Evolutionary conservation across 2,797 vertebrate genomes (phyloP), one percentile per base, ranked within the genome.

Genomic region (Nannoperca australis): DNA sequence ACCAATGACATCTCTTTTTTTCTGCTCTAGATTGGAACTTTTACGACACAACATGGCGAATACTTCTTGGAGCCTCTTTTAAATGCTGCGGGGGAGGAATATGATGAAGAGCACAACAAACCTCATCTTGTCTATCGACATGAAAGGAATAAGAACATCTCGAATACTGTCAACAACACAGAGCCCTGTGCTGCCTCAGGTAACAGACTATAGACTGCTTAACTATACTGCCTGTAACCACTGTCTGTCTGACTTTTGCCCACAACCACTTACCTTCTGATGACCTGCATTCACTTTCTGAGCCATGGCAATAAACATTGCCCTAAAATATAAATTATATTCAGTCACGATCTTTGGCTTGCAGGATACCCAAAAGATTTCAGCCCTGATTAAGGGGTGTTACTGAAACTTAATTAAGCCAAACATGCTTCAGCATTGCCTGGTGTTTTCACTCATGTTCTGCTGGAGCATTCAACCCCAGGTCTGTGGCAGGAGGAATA

Each of bases 31-130:
- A 95, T 97, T 86, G 98, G 98, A 83, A 98, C 96, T 60, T 99
- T 99, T 95, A 96, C 95, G 27, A 94, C 97, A 9, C 95, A 96
- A 30, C 94, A 96, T 38, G 96, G 97, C 7, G 97, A 99, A 87
- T 98, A 98, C 92, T 98, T 98, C 95, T 90, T 99, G 94, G 97
- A 99, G 88, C 98, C 98, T 56, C 90, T 99, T 90, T 88, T 97
- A 95, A 95, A 91, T 65, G 81, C 86, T 0, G 96, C 92, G 72
- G 97, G 95, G 77, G 88, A 93, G 73, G 96, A 97, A 69, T 93
- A 96, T 15, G 95, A 97, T 24, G 97, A 99, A 70, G 96, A 96
- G 70, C 95, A 97, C 93, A 98, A 96, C 92, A 99, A 98, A 92
- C 97, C 96, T 67, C 98, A 99, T 90, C 96, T 99, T 64, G 95